Evolutionary conservation across 2,888 invertebrate species (phyloP), one percentile per base, ranked within the genome.

Genomic region (Conomelus anceps): DNA sequence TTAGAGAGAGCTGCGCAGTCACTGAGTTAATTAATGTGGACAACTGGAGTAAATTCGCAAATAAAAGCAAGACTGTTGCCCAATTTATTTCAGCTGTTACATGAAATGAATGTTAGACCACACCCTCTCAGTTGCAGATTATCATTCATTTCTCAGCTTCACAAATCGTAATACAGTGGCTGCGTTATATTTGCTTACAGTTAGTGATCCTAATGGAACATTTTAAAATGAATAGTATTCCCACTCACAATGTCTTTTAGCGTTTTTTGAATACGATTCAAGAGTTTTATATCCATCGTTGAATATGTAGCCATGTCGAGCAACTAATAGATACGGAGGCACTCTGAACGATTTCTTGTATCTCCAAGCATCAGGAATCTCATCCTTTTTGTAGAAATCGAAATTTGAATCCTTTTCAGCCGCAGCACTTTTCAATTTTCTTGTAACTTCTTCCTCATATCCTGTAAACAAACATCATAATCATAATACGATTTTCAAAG

Each of bases 251-350:
- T 88, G 90, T 63, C 89, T 87, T 13, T 89, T 89, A 11, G 88
- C n/a, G 7, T 86, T 26, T 13, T 85, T 23, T 63, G 88, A 84
- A 20, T 86, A 29, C 6, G 63, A 26, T 22, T 89, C 92, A 23
- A 94, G 94, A 23, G 91, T 92, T 3, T 92, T 91, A 88, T 93
- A 93, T 85, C 95, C 92, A 92, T 95, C 95, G 90, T 95, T 94
- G 91, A 96, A 95, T 0, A 93, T 95, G 93, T 95, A 96, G 20
- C 95, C 95, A 29, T 94, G 93, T 91, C 96, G 94, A 0, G 96
- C 95, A 29, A 96, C 93, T 0, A 95, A 93, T 88, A 96, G 93
- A 90, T 96, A 95, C 0, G 95, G 95, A 23, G 95, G 94, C 20
- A 95, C 93, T 88, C 96, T 93, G 13, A 93, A 92, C 91, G 95